A percentile compares a stretch with the other conserved stretches of the same genome.
phyloP scores from a whole-genome alignment of 2,113 vertebrate species.

The Phaethornis superciliosus region DNA sequence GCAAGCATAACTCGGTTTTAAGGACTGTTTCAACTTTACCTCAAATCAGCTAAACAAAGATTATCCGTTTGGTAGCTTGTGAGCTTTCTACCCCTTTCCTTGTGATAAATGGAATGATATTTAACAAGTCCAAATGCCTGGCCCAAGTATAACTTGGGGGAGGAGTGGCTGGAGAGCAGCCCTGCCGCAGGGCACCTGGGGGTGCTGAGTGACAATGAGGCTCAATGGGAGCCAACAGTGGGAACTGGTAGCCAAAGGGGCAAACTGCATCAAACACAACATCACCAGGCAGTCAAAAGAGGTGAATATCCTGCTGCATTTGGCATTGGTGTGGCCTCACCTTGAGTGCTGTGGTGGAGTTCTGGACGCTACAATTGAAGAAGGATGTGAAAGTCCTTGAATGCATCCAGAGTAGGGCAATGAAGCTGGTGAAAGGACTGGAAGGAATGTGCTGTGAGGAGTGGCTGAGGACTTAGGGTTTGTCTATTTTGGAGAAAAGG shows the following conservation, averaged over 20 bases:
- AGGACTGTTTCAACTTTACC: neutral
- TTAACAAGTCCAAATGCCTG: neutral
- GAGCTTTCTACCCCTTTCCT: neutral
- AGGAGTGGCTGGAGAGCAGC: neutral
- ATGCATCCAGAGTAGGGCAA: neutral
- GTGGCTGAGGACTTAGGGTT: neutral
- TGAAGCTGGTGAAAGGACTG: neutral
- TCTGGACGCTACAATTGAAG: neutral
- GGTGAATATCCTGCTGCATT: neutral
- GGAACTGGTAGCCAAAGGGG: neutral
- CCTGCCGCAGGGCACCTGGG: neutral
- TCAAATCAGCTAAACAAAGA: accelerated
- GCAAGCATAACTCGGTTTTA: neutral
- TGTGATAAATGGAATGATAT: neutral
- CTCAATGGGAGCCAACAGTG: neutral
- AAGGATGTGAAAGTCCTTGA: neutral
- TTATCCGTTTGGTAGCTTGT: neutral
- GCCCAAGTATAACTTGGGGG: neutral
- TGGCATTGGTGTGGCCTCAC: accelerated
- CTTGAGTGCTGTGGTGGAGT: neutral
- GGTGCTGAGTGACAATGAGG: neutral
- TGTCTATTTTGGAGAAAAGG: neutral
- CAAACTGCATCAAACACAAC: neutral
- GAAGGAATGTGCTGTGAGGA: neutral
- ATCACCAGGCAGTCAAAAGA: neutral